Conservation (phyloP, 53 echinoderm and acorn worm genomes). For the Antedon mediterranea region DNA sequence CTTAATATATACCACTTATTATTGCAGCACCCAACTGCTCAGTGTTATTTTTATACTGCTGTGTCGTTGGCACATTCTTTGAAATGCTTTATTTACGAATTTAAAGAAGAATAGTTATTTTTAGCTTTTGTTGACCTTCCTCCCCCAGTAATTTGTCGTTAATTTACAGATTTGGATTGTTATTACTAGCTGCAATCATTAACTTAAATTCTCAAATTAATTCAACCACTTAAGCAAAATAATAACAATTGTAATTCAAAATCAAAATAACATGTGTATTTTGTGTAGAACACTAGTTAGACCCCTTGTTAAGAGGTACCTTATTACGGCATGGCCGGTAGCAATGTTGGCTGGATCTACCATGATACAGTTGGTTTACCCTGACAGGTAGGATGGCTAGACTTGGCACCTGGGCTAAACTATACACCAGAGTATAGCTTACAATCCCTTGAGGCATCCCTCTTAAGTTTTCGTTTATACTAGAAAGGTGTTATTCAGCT, state of each 20-base stretch:
- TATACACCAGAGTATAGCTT: background rate
- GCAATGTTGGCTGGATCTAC: background rate
- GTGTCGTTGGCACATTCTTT: too few relatives aligned
- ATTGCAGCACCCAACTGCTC: too few relatives aligned
- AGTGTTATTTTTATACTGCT: too few relatives aligned
- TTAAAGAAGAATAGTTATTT: background rate
- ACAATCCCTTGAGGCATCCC: background rate
- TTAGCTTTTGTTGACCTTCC: background rate
- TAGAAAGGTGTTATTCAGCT: background rate
- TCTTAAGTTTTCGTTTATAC: background rate
- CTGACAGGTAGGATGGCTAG: background rate
- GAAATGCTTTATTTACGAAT: background rate
- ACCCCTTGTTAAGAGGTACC: background rate
- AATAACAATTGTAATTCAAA: background rate
- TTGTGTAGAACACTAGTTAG: background rate
- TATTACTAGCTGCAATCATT: background rate
- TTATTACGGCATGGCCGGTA: background rate
- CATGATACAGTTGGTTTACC: background rate
- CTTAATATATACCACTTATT: too few relatives aligned
- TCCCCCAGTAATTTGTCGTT: background rate
- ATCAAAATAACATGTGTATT: background rate
- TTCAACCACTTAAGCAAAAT: background rate
- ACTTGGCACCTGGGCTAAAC: background rate
- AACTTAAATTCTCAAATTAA: background rate
- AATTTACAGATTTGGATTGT: background rate